A percentile compares a stretch with the other conserved stretches of the same genome.
phyloP scores from a whole-genome alignment of 2,797 vertebrate genomes.

The Ctenopoma kingsleyae region DNA sequence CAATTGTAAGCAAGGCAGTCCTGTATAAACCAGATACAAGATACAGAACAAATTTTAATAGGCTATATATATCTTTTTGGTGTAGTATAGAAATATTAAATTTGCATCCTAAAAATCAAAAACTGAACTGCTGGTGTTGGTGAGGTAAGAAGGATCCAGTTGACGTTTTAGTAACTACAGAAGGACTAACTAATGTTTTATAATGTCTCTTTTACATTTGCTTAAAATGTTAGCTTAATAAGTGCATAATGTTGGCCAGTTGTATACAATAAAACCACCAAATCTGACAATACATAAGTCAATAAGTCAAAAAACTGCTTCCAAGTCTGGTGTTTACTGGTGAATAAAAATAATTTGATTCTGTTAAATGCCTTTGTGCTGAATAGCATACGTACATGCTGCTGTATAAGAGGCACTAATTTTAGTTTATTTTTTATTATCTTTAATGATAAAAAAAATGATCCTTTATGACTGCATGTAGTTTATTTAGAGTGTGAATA shows the following conservation, averaged over 20 bases:
- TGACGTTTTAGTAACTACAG: neutral
- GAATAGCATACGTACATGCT: neutral
- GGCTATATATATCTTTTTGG: neutral
- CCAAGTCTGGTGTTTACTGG: conserved; percentile 4
- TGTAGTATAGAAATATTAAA: neutral
- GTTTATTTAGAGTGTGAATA: conserved; percentile 8
- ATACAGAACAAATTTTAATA: neutral
- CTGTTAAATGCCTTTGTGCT: conserved; percentile 1
- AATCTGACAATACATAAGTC: neutral
- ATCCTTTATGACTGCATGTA: neutral
- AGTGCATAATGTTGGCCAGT: neutral
- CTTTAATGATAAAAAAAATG: neutral
- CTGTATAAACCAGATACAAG: neutral
- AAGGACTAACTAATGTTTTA: neutral
- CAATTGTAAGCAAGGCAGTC: neutral
- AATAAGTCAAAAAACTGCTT: conserved; percentile 8
- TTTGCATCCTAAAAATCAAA: neutral
- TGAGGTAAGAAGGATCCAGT: neutral
- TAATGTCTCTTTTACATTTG: neutral
- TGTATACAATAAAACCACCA: neutral
- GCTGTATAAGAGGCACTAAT: neutral
- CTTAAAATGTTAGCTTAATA: neutral
- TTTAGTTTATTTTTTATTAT: conserved; percentile 5
- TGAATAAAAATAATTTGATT: conserved; percentile 6
- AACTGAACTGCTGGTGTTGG: neutral